Evolutionary conservation across 2,113 vertebrate species (phyloP).

Genomic region (Ctenodactylus gundi): DNA sequence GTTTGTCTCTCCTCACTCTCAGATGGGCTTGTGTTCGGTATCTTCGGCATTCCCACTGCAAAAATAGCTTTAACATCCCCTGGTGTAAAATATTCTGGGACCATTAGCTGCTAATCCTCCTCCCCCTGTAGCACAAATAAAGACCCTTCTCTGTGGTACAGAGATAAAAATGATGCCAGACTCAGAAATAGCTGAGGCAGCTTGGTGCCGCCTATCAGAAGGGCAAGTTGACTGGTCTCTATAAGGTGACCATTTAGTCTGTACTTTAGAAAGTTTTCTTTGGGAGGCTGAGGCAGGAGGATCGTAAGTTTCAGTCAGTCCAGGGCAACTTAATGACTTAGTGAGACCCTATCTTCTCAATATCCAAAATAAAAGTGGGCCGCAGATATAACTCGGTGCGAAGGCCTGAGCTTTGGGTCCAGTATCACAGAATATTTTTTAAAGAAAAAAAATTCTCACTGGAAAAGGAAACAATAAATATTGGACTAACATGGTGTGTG

Average conservation of each 20-base stretch:
- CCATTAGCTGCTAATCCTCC: background rate
- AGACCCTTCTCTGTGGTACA: background rate
- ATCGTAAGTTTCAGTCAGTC: too few species aligned
- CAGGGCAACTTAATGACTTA: too few species aligned
- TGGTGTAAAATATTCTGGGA: background rate
- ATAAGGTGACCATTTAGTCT: background rate
- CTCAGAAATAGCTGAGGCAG: background rate
- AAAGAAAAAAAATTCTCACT: too few species aligned
- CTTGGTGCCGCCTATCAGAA: background rate
- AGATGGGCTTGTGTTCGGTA: background rate
- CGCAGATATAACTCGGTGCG: too few species aligned
- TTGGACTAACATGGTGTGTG: too few species aligned
- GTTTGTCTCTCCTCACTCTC: background rate
- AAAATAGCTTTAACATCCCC: background rate
- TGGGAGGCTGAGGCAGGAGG: too few species aligned
- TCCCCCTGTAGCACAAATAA: background rate
- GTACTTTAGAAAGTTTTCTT: background rate
- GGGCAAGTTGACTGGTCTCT: background rate
- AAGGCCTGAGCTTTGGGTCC: too few species aligned
- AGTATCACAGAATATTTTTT: too few species aligned
- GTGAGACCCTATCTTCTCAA: too few species aligned
- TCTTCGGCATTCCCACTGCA: background rate
- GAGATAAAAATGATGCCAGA: background rate
- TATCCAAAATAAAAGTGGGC: too few species aligned
- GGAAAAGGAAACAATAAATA: slow-evolving; percentile 30